Base-by-base conservation (phyloP, 1,140 invertebrate genomes). In the Polypedilum vanderplanki region DNA sequence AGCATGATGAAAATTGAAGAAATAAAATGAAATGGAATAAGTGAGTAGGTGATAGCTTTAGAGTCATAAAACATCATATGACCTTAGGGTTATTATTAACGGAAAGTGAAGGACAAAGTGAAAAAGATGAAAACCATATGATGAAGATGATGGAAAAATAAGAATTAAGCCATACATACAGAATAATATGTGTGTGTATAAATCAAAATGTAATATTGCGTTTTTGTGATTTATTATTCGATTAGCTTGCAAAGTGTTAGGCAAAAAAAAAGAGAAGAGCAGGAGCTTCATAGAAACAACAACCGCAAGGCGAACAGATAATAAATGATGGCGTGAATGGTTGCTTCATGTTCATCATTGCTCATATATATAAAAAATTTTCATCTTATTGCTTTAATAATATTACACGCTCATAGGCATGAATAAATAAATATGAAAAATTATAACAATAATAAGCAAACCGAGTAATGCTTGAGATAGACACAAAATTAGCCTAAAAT, bases 251-350 rank as follows among this genome's bases (percentile, higher is more conserved):
- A 70, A 20, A 18, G 17, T 3, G 65, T 70, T n/a, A 22, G 65
- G 20, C 46, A 57, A 57, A 57, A 57, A n/a, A n/a, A n/a, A n/a
- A n/a, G n/a, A n/a, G n/a, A n/a, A 12, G 46, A 33, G 46, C 20
- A 18, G 17, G 18, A 70, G 65, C 20, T 20, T 18, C 7, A 22
- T 70, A 70, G 12, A 70, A 67, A 17, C n/a, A 70, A 22, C 20
- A 20, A 70, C 65, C 18, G 65, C 65, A 70, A 70, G 65, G 17
- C 17, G 7, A 70, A 20, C 65, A 22, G n/a, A 70, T 70, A 70
- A 70, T 70, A 70, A 70, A 70, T 70, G 65, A 70, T 57, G 46
- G 46, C n/a, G n/a, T 57, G 46, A 57, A 57, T n/a, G 46, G 9
- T n/a, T 57, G 12, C n/a, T 12, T 57, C 12, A 9, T 46, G 41